Base-by-base conservation (phyloP, 1,140 invertebrate species). In the Diorhabda elongata region DNA sequence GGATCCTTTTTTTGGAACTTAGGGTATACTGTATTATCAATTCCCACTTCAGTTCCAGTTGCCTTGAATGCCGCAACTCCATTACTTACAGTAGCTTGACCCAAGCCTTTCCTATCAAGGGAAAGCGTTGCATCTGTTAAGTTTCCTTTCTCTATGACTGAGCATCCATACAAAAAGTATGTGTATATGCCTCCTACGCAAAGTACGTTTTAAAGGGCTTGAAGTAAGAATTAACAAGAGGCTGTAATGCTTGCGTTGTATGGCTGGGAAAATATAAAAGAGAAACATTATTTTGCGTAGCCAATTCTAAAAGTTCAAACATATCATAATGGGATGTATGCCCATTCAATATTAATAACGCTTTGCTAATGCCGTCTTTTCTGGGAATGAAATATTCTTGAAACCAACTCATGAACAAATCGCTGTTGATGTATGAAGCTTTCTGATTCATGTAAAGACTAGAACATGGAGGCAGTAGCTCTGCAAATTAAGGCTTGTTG, bases 271-370 rank as follows among this genome's bases (percentile, higher is more conserved):
- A 68, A 59, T 76, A 73, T 42, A 80, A 44, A n/a, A 78, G 58
- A n/a, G 78, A 70, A 6, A 79, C 69, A 61, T 78, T 67, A 69
- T 78, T 79, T 59, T 74, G 66, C 41, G 52, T 52, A 63, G 75
- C 70, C 61, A 72, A 71, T 67, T 77, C 68, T 44, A 78, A 67
- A 44, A 74, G 64, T 42, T 77, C 69, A n/a, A 75, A 6, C 42
- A 52, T 42, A 68, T 68, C 74, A 26, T 63, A 74, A 65, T 81
- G 81, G 26, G 77, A 79, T 43, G 71, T 67, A 70, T 82, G 80
- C 5, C 81, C 77, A 73, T 83, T 81, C 60, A 83, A 72, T 70
- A 82, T 74, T 7, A 80, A 61, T 42, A 82, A 66, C 58, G 76
- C 75, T 67, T 79, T 80, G 59, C 78, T 78, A 9, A 9, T 52